Evolutionary conservation across 2,888 invertebrate genomes (phyloP).

Genomic region (Agrypnus murinus): DNA sequence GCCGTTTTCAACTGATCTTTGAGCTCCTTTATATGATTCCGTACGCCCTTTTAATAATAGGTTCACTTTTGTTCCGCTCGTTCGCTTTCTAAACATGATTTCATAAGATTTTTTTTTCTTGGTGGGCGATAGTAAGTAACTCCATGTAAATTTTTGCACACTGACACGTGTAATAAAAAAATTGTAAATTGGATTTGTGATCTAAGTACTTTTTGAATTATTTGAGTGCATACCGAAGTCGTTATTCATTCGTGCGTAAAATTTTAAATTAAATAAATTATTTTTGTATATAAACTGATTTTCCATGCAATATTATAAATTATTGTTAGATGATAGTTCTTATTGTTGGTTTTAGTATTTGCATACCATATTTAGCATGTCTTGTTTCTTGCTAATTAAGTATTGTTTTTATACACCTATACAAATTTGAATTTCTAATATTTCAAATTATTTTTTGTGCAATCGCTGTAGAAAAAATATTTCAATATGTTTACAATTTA

Average conservation of each 20-base stretch:
- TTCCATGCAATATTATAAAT: neutral
- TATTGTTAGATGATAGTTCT: too few relatives aligned
- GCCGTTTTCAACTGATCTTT: constrained; percentile 32
- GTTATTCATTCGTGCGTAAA: neutral
- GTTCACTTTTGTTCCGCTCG: constrained; percentile 28
- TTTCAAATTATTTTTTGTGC: too few relatives aligned
- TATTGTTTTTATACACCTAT: too few relatives aligned
- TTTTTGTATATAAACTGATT: neutral
- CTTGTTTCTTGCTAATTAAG: too few relatives aligned
- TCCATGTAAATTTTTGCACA: neutral
- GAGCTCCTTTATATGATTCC: constrained; percentile 35
- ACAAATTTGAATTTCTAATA: too few relatives aligned
- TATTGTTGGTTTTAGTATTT: too few relatives aligned
- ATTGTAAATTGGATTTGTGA: neutral
- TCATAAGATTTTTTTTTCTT: constrained; percentile 27
- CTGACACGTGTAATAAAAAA: too few relatives aligned
- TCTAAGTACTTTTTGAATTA: constrained; percentile 1
- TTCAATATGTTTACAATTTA: too few relatives aligned
- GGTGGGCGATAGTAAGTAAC: constrained; percentile 11
- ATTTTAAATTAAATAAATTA: neutral
- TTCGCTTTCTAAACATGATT: constrained; percentile 32
- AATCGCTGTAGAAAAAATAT: too few relatives aligned
- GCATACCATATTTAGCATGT: too few relatives aligned
- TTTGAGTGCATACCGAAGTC: neutral
- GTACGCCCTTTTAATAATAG: constrained; percentile 22